Conservation (phyloP, 2,888 invertebrate species). For the Podotricha telesiphe region DNA sequence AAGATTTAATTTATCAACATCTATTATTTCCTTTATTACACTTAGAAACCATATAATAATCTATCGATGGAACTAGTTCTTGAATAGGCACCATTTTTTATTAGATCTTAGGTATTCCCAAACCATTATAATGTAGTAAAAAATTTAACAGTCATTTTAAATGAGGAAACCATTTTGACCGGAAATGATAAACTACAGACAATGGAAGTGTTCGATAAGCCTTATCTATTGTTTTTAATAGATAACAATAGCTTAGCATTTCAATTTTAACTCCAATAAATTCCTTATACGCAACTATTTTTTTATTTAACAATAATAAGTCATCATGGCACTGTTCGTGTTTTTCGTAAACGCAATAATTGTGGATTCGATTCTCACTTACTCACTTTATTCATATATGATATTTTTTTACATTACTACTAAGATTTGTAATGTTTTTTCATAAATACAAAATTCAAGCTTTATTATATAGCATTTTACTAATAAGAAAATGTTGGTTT, state of each 20-base stretch:
- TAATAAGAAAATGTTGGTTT: no score
- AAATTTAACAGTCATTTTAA: slow-evolving; percentile 5
- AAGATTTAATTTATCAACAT: no score
- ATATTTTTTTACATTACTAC: no score
- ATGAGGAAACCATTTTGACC: slow-evolving; percentile 48
- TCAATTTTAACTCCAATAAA: slow-evolving; percentile 38
- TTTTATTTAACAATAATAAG: neutral
- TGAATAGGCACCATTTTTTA: no score
- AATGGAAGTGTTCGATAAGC: slow-evolving; percentile 68
- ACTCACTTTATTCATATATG: no score
- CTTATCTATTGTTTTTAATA: slow-evolving; percentile 65
- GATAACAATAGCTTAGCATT: slow-evolving; percentile 59
- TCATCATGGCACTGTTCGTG: neutral
- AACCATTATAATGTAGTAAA: neutral
- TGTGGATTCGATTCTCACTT: neutral
- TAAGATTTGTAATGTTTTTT: no score
- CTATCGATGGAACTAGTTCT: no score
- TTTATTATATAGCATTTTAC: no score
- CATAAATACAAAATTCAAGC: no score
- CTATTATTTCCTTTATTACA: no score
- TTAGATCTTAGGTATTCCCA: neutral
- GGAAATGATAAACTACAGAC: slow-evolving; percentile 64
- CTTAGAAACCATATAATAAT: no score
- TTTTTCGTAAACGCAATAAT: neutral
- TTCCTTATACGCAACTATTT: neutral